Base-by-base conservation (phyloP, 1,140 invertebrate genomes). In the Mercenaria mercenaria region DNA sequence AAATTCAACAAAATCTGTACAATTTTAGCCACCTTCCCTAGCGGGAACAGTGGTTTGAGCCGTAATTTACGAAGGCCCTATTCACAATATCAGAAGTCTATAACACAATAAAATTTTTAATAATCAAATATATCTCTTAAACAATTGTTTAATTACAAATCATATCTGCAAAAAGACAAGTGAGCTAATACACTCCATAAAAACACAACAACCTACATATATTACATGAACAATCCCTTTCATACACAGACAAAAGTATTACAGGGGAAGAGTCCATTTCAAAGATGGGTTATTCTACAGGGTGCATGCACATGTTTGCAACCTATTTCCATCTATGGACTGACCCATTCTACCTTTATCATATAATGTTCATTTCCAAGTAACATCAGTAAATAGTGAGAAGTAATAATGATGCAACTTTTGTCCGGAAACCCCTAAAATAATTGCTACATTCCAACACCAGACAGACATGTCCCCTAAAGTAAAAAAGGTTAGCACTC, bases 101-200 rank as follows among this genome's bases (percentile, higher is more conserved):
- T 79, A 79, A 79, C 76, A 79, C 47, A 79, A 79, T 79, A 79
- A 39, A 79, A 56, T 79, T 56, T 79, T 59, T 79, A 79, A 59
- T 79, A 79, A 79, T 79, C 47, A 79, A 79, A 79, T 50, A 76
- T 76, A 37, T 79, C 76, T 79, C 29, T 50, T 59, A 47, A 79
- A 50, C 26, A 50, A 50, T 50, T 76, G 26, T 76, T 32, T 79
- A 47, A 76, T 50, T 76, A 64, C 59, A 64, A 2, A 64, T 64
- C 26, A 29, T 64, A 64, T 20, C 11, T 29, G n/a, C 26, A n/a
- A 64, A 26, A 29, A 29, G 59, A 11, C 8, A 64, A 64, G 29
- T 47, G 59, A 64, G 59, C 59, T 29, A 29, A 64, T 64, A 64
- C n/a, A 64, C 59, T 29, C 29, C 26, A 26, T 29, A 29, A 64